These are phyloP conservation scores for Stegostoma tigrinum DNA, from an alignment of 2,113 vertebrate species.

Conservation along the genomic window DNA sequence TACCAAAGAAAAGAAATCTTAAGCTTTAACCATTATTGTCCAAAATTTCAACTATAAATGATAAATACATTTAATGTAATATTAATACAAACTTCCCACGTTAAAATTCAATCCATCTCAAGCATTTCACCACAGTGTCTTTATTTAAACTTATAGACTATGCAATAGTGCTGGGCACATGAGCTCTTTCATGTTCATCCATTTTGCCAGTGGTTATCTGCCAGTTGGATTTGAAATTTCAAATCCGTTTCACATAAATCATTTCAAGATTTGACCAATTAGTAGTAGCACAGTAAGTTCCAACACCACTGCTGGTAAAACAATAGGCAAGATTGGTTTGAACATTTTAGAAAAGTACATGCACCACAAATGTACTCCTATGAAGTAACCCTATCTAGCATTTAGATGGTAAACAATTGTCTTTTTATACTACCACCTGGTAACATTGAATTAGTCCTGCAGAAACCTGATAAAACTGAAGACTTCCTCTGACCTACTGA, in stretches of 20 bases:
- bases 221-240: not conserved
- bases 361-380: not conserved
- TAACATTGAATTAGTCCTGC: not conserved
- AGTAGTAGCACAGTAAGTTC: not conserved
- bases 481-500: conserved; percentile 1
- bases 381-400: not conserved
- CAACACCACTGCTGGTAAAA: not conserved
- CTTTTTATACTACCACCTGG: not conserved
- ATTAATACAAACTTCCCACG: not conserved
- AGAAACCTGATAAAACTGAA: conserved; percentile 1
- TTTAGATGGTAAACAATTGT: not conserved
- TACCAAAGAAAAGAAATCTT: not conserved
- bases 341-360: not conserved
- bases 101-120: not conserved
- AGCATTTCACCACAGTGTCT: not conserved
- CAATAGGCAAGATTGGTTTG: not conserved
- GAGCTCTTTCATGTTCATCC: not conserved
- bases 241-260: not conserved
- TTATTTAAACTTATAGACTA: not conserved
- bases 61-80: not conserved
- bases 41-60: conserved; percentile 10
- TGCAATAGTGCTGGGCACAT: not conserved
- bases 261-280: not conserved
- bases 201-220: not conserved
- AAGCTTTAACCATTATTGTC: conserved; percentile 8